Conservation (phyloP, 2,888 invertebrate species). For the Amorpha juglandis region DNA sequence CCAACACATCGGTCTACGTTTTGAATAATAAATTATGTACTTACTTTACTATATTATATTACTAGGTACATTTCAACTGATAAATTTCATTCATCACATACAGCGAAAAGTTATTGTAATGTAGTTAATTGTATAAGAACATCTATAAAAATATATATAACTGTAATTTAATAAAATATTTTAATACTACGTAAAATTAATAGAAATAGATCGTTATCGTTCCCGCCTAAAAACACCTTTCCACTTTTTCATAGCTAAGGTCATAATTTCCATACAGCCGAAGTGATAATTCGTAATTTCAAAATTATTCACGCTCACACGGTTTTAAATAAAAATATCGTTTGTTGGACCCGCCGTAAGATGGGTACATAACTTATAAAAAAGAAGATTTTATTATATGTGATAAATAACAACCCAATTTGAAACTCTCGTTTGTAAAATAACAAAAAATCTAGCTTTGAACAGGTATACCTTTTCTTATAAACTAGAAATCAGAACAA, state of each 20-base stretch:
- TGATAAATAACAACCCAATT: conserved; percentile 11
- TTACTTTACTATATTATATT: not conserved
- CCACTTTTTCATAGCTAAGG: not conserved
- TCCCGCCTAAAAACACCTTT: not conserved
- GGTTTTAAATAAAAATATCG: too few relatives aligned
- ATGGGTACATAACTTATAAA: not conserved
- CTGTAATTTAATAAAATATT: too few relatives aligned
- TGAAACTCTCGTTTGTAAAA: not conserved
- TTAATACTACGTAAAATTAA: too few relatives aligned
- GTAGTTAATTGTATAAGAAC: not conserved
- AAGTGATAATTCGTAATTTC: not conserved
- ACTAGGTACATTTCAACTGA: not conserved
- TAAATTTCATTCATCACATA: not conserved
- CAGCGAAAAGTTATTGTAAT: not conserved
- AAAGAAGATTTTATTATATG: not conserved
- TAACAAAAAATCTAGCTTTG: conserved; percentile 2
- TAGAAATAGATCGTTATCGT: too few relatives aligned
- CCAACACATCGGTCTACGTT: conserved; percentile 25
- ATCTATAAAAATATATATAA: not conserved
- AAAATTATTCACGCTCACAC: not conserved
- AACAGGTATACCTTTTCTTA: not conserved
- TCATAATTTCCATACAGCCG: not conserved
- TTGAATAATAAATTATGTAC: conserved; percentile 26
- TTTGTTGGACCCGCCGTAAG: not conserved
- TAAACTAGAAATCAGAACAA: not conserved